Conservation (phyloP, 2,797 vertebrate species). For the Echiichthys vipera region DNA sequence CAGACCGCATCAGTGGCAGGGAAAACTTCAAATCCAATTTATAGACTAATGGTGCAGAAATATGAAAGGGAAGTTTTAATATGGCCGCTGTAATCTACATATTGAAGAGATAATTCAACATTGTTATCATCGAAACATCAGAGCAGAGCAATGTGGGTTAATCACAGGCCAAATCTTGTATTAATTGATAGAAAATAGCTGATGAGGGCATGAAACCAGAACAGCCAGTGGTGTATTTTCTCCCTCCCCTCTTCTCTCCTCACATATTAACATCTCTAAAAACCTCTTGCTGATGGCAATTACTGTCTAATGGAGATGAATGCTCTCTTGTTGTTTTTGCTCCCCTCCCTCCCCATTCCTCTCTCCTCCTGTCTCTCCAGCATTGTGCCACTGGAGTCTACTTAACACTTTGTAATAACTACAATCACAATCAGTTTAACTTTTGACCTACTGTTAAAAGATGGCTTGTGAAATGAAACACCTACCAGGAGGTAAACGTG, state of each 20-base stretch:
- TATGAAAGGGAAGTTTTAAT: conserved; percentile 36
- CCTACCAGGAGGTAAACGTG: background rate
- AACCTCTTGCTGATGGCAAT: conserved; percentile 72
- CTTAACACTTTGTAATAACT: conserved; percentile 47
- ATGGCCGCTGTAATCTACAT: conserved; percentile 21
- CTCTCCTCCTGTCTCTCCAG: conserved; percentile 11
- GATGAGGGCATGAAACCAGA: conserved; percentile 60
- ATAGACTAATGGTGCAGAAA: conserved; percentile 47
- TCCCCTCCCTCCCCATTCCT: conserved; percentile 10
- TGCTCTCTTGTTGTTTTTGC: conserved; percentile 49
- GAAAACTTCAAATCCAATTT: conserved; percentile 62
- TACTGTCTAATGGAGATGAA: conserved; percentile 79
- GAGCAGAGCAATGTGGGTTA: conserved; percentile 46
- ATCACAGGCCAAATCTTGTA: conserved; percentile 50
- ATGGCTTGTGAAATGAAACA: too few relatives aligned
- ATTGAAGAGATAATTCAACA: conserved; percentile 40
- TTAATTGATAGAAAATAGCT: conserved; percentile 67
- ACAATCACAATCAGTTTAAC: conserved; percentile 39
- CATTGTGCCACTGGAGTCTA: conserved; percentile 25
- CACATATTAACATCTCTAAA: conserved; percentile 73
- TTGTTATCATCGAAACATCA: conserved; percentile 28
- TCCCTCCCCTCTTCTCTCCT: conserved; percentile 26
- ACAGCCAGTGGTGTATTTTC: conserved; percentile 43
- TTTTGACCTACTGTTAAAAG: too few relatives aligned
- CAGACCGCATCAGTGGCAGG: conserved; percentile 10